phyloP scores from a whole-genome alignment of 2,797 vertebrate species.

The Yasuhikotakia modesta region DNA sequence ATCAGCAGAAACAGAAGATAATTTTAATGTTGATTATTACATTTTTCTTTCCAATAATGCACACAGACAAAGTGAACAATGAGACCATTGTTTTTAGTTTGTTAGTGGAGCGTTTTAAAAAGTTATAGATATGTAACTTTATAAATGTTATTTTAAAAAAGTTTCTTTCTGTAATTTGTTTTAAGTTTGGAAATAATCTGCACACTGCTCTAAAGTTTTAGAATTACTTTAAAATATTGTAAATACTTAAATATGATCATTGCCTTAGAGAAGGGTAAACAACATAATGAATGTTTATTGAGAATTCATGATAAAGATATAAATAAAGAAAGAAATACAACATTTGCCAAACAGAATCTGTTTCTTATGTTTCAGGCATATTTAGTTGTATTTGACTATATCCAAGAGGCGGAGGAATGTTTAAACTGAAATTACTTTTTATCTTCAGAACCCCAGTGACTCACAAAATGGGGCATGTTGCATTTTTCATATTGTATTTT shows the following conservation, averaged over 20 bases:
- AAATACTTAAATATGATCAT: conserved; percentile 2
- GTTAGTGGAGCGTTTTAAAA: too few species aligned
- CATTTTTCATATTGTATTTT: conserved; percentile 31
- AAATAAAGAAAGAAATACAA: too few species aligned
- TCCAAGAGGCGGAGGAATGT: conserved; percentile 6
- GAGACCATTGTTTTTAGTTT: too few species aligned
- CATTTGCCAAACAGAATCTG: conserved; percentile 1
- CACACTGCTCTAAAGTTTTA: not conserved
- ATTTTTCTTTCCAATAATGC: too few species aligned
- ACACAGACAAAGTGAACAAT: too few species aligned
- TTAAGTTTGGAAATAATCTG: too few species aligned
- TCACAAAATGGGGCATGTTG: conserved; percentile 6
- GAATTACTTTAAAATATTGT: not conserved
- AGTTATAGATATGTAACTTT: too few species aligned
- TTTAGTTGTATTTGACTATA: not conserved
- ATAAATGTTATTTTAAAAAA: too few species aligned
- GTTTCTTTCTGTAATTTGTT: not conserved
- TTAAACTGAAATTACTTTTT: conserved; percentile 27
- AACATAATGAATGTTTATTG: conserved; percentile 6
- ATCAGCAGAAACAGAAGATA: not conserved
- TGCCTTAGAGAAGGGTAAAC: conserved; percentile 12
- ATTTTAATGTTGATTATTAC: too few species aligned
- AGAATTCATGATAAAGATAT: conserved; percentile 5
- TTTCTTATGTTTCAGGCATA: not conserved
- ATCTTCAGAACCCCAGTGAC: conserved; percentile 23